These are phyloP conservation scores for Labroides dimidiatus DNA, from an alignment of 2,797 vertebrate genomes.

Conservation along the genomic window DNA sequence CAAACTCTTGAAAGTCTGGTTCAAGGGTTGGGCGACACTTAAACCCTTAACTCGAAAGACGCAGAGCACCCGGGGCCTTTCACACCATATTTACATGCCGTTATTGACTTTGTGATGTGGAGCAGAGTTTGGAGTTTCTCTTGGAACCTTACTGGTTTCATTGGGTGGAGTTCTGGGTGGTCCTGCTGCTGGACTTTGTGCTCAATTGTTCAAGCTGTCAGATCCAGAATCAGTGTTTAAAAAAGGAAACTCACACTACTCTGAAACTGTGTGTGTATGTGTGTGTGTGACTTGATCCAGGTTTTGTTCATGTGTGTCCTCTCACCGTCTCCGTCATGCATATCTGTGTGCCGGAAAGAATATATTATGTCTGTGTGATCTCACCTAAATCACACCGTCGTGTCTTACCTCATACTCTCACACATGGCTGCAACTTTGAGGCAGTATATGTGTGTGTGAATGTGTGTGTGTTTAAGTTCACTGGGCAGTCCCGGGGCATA, in stretches of 20 bases:
- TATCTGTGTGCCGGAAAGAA: conserved; percentile 6
- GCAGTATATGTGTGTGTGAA: neutral
- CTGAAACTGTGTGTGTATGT: conserved; percentile 14
- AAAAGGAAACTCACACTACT: too few relatives aligned
- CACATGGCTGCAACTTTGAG: conserved; percentile 19
- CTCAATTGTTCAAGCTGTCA: neutral
- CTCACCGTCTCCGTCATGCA: conserved; percentile 15
- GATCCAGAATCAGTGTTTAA: too few relatives aligned
- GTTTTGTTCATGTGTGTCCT: conserved; percentile 8
- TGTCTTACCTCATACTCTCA: conserved; percentile 21
- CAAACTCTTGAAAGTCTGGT: too few relatives aligned
- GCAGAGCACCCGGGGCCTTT: too few relatives aligned
- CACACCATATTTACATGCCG: neutral
- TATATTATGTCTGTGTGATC: conserved; percentile 33
- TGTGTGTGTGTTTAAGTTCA: conserved; percentile 10
- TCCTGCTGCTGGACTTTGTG: conserved; percentile 1
- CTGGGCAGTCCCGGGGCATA: neutral
- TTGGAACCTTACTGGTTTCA: neutral
- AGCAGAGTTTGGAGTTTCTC: neutral
- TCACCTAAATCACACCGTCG: neutral
- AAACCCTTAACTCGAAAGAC: too few relatives aligned
- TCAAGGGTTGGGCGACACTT: too few relatives aligned
- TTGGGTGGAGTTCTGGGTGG: neutral
- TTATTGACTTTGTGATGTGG: too few relatives aligned
- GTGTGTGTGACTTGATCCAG: conserved; percentile 17